phyloP scores from a whole-genome alignment of 2,888 invertebrate genomes.

The Erpobdella octoculata region DNA sequence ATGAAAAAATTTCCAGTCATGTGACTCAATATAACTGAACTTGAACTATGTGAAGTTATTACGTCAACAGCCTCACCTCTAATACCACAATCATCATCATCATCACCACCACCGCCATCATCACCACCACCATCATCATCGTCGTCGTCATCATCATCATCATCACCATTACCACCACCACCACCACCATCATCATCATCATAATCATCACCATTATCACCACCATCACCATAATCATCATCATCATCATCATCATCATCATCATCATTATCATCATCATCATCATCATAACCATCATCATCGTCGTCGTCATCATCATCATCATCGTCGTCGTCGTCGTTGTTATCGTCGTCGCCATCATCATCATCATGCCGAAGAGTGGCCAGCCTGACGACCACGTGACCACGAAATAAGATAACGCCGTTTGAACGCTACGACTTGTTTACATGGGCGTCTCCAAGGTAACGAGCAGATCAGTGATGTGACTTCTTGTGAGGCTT shows the following conservation, averaged over 20 bases:
- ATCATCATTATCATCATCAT: conserved; percentile 23
- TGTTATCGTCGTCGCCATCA: neutral
- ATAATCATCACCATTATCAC: conserved; percentile 22
- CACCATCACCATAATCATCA: conserved; percentile 28
- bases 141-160: conserved; percentile 21
- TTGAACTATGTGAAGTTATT: too few relatives aligned
- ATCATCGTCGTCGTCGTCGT: neutral
- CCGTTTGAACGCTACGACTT: too few relatives aligned
- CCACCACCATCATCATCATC: conserved; percentile 19
- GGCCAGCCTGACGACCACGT: too few relatives aligned
- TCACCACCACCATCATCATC: conserved; percentile 27
- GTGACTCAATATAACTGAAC: too few relatives aligned
- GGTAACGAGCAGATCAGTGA: too few relatives aligned
- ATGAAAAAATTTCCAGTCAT: too few relatives aligned
- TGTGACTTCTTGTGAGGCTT: too few relatives aligned
- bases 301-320: neutral
- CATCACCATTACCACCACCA: conserved; percentile 1
- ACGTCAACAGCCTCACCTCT: too few relatives aligned
- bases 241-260: conserved; percentile 27
- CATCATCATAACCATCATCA: conserved; percentile 13
- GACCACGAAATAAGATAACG: too few relatives aligned
- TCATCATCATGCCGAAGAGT: neutral
- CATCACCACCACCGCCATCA: conserved; percentile 15
- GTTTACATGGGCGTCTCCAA: too few relatives aligned
- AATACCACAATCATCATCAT: neutral